Conservation (phyloP, 1,140 invertebrate genomes). For the Pentalonia nigronervosa region DNA sequence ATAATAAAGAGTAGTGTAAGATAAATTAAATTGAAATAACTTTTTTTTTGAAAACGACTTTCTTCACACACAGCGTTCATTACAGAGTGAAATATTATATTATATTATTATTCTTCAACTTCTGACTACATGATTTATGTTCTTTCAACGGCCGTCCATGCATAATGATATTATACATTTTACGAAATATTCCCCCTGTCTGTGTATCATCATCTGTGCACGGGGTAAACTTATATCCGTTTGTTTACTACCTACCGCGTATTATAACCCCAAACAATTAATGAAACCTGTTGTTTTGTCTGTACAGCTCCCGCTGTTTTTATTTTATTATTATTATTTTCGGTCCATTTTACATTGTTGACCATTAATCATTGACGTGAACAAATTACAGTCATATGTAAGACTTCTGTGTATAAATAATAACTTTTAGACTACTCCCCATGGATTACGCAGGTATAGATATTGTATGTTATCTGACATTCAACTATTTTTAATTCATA, state of each 20-base stretch:
- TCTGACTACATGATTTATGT: constrained; percentile 34
- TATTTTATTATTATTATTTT: constrained; percentile 23
- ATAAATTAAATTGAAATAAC: neutral
- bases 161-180: neutral
- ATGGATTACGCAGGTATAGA: neutral
- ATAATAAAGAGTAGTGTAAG: neutral
- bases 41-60: constrained; percentile 24
- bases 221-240: constrained; percentile 38
- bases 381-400: constrained; percentile 39
- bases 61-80: neutral
- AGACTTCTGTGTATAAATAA: constrained; percentile 41
- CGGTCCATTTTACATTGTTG: constrained; percentile 36
- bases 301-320: constrained; percentile 36
- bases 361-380: constrained; percentile 52
- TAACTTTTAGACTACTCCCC: neutral
- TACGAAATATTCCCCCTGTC: neutral
- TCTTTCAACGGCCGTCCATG: neutral
- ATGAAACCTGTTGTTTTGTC: constrained; percentile 47
- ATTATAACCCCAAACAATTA: constrained; percentile 46
- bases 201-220: neutral
- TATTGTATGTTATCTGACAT: constrained; percentile 2
- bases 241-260: constrained; percentile 45
- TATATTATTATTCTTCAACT: constrained; percentile 4
- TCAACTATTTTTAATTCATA: constrained; percentile 11
- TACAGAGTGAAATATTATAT: neutral